Conservation (phyloP, 1,140 invertebrate genomes). For the Meteorus sp. region DNA sequence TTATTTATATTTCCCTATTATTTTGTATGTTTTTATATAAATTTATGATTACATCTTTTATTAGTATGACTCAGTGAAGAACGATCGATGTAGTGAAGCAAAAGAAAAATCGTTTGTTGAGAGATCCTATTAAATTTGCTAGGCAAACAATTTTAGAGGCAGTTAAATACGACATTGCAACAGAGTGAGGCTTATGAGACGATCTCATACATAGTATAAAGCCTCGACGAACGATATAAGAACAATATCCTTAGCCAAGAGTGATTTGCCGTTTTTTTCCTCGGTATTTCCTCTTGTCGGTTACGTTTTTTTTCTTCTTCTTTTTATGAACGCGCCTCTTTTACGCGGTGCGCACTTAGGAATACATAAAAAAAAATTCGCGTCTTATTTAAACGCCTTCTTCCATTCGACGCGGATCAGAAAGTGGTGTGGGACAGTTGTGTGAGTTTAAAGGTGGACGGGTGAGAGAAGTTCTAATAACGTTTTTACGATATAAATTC, state of each 20-base stretch:
- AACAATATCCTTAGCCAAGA: not conserved
- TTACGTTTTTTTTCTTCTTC: not conserved
- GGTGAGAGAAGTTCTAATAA: conserved; percentile 49
- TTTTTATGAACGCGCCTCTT: conserved; percentile 30
- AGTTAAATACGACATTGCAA: conserved; percentile 38
- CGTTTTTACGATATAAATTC: conserved; percentile 58
- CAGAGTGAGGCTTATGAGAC: conserved; percentile 3
- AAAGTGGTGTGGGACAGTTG: too few relatives aligned
- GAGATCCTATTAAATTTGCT: conserved; percentile 13
- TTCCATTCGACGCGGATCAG: conserved; percentile 27
- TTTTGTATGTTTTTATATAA: not conserved
- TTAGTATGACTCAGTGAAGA: not conserved
- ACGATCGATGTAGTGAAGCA: not conserved
- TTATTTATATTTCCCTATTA: too few relatives aligned
- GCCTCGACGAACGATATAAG: conserved; percentile 12
- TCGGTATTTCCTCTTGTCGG: not conserved
- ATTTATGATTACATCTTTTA: not conserved
- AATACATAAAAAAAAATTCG: conserved; percentile 46
- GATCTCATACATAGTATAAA: conserved; percentile 21
- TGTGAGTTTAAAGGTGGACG: conserved; percentile 23
- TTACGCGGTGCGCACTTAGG: conserved; percentile 39
- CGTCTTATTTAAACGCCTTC: conserved; percentile 55
- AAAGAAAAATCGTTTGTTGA: conserved; percentile 5
- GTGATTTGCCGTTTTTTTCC: conserved; percentile 6
- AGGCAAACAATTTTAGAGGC: conserved; percentile 52